phyloP scores from a whole-genome alignment of 2,888 invertebrate genomes.

The Apodemia zela region DNA sequence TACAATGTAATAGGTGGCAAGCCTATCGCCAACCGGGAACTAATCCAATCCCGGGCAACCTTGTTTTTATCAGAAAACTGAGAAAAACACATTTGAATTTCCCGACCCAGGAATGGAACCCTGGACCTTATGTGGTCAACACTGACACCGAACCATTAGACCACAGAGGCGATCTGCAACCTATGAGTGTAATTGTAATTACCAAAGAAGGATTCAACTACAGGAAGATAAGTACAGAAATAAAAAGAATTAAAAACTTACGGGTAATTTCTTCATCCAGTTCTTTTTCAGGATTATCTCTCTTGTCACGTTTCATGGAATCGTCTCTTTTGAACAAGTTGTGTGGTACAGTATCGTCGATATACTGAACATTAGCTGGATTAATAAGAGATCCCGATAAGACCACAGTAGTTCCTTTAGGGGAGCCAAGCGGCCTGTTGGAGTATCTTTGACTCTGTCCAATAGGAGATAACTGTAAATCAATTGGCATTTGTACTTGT shows the following conservation, averaged over 20 bases:
- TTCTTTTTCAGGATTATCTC: conserved; percentile 73
- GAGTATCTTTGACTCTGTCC: conserved; percentile 41
- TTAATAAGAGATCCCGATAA: conserved; percentile 71
- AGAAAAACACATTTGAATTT: too few species aligned
- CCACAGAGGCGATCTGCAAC: too few species aligned
- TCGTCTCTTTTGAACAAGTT: conserved; percentile 71
- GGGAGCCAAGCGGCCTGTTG: conserved; percentile 46
- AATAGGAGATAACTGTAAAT: conserved; percentile 39
- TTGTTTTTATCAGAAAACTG: too few species aligned
- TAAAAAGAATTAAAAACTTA: conserved; percentile 28
- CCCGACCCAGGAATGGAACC: too few species aligned
- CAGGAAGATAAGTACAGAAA: too few species aligned
- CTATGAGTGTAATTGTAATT: too few species aligned
- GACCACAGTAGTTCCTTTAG: conserved; percentile 56
- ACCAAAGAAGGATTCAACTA: too few species aligned
- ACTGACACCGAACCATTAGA: too few species aligned
- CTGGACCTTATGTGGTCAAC: too few species aligned
- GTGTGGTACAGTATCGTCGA: conserved; percentile 76
- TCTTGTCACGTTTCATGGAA: conserved; percentile 64
- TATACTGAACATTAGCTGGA: conserved; percentile 82
- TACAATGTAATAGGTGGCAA: too few species aligned
- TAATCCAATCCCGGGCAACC: too few species aligned
- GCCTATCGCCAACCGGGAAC: too few species aligned
- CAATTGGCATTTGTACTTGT: conserved; percentile 41
- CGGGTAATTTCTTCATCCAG: conserved; percentile 49